Base-by-base conservation (phyloP, 2,888 invertebrate species). In the Adineta ricciae region DNA sequence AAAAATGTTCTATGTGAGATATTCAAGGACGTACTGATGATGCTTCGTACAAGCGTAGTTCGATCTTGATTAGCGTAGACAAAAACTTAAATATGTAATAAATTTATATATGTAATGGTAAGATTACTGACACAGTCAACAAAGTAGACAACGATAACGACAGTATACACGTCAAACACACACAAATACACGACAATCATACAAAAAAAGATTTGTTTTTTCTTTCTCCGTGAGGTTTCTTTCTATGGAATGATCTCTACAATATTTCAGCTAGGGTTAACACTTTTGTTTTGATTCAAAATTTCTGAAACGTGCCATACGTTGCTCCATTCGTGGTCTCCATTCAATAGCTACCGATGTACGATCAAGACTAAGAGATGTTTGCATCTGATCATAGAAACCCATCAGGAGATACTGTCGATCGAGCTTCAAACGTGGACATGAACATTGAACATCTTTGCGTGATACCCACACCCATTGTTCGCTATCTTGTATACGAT, bases 351-450 rank as follows among this genome's bases (percentile, higher is more conserved):
- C 78, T 41, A 78, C 78, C 3, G 78, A 78, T n/a, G 78, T 78
- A 41, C 41, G 38, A 78, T 78, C 78, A n/a, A 78, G 41, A 78
- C 78, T 78, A 24, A 78, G n/a, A 41, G 78, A 78, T 78, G 78
- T 41, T 78, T 78, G 78, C 41, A 41, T 78, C 41, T 78, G 78
- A 78, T 78, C 78, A 78, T 78, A 78, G 41, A 78, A 78, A 78
- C 78, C 78, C 92, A 97, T 93, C 91, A 97, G 94, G 92, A 97
- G 93, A 92, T 96, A 97, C 87, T 95, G 94, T 91, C 95, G 95
- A 92, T 95, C 95, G 88, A 94, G 93, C 92, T 95, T 95, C 90
- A 98, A 94, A 92, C 95, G 96, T 89, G 97, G 98, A 92, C 98
- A 98, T 92, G 95, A 96, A 93, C 98, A 98, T 88, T 94, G 94